These are phyloP conservation scores for Spheniscus mendiculus DNA, from an alignment of 2,113 vertebrate species.

Conservation along the genomic window DNA sequence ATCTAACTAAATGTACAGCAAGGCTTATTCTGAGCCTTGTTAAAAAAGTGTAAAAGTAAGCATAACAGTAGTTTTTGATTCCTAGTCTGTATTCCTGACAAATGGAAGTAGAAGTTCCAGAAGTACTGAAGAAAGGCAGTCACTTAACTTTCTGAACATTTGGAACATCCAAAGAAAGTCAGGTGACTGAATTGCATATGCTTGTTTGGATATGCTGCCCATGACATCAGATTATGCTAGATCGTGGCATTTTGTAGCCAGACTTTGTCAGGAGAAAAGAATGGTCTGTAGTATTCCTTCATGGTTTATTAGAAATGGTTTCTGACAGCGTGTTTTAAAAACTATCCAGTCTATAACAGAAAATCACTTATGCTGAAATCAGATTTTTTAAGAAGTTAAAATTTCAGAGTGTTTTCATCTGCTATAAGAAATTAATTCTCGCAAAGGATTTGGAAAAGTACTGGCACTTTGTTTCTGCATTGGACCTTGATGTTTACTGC, in stretches of 20 bases:
- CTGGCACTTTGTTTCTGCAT: neutral
- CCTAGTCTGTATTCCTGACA: neutral
- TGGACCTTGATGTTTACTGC: neutral
- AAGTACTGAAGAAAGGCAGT: neutral
- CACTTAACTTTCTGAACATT: neutral
- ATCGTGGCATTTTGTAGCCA: fast-evolving
- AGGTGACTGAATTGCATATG: neutral
- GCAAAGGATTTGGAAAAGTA: neutral
- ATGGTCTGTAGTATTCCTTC: neutral
- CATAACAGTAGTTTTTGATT: neutral
- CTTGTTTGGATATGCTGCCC: neutral
- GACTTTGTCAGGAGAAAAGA: neutral
- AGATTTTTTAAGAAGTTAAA: neutral
- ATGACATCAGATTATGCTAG: neutral
- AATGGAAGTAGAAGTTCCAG: neutral
- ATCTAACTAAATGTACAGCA: neutral
- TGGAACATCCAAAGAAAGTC: neutral
- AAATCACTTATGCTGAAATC: neutral
- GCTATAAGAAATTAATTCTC: neutral
- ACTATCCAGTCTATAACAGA: neutral
- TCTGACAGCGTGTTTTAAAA: neutral
- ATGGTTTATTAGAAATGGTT: neutral
- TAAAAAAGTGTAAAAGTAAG: neutral
- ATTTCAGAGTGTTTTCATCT: neutral
- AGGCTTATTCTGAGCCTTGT: neutral